Evolutionary conservation across 1,140 invertebrate genomes (phyloP).

Genomic region (Druon quercuslanigerum): DNA sequence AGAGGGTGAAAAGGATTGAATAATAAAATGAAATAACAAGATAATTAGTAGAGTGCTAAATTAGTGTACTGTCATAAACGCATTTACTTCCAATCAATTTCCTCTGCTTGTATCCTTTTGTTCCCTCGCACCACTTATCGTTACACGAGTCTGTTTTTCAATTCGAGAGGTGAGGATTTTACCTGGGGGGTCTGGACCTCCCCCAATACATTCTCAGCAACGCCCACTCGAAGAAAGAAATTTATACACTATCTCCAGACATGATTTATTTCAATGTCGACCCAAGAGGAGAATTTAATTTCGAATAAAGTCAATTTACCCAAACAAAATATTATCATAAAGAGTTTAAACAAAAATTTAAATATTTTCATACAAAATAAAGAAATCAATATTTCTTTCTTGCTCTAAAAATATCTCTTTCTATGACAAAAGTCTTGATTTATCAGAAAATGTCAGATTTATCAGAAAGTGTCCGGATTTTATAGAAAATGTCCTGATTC

Average conservation of each 20-base stretch:
- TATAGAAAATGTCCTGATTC: too few relatives aligned
- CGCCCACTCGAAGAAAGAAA: background rate
- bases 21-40: background rate
- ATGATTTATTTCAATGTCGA: slow-evolving; percentile 18
- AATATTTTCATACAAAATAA: too few relatives aligned
- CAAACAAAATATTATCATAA: background rate
- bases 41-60: background rate
- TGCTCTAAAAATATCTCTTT: too few relatives aligned
- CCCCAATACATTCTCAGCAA: slow-evolving; percentile 24
- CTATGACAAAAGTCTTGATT: too few relatives aligned
- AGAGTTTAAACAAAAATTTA: too few relatives aligned
- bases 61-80: background rate
- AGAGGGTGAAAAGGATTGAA: background rate
- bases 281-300: background rate
- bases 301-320: background rate
- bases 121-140: slow-evolving; percentile 7
- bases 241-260: background rate
- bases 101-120: background rate
- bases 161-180: slow-evolving; percentile 5
- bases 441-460: too few relatives aligned
- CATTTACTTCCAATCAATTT: background rate
- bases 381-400: too few relatives aligned
- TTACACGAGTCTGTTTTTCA: background rate
- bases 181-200: slow-evolving; percentile 24
- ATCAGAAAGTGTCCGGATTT: too few relatives aligned